Evolutionary conservation across 2,113 vertebrate species (phyloP).

Genomic region (Casuarius casuarius): DNA sequence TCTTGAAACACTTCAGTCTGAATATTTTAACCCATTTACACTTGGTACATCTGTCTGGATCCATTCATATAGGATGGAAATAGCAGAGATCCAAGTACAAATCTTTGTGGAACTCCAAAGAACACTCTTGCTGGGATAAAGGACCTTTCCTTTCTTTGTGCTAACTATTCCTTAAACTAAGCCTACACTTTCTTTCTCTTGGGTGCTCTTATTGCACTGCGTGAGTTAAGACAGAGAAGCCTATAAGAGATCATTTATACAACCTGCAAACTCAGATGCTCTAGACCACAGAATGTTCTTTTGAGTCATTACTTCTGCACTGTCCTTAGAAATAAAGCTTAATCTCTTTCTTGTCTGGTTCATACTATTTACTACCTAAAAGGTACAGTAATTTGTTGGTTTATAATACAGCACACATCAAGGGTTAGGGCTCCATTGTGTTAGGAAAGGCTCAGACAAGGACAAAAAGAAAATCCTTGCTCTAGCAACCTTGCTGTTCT

Average conservation of each 20-base stretch:
- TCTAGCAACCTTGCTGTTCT: background rate
- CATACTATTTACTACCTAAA: background rate
- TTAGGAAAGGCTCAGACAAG: background rate
- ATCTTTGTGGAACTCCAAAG: background rate
- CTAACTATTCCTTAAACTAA: background rate
- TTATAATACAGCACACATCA: background rate
- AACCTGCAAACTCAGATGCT: slow-evolving; percentile 8
- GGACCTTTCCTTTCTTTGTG: background rate
- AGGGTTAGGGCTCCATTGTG: background rate
- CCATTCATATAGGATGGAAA: background rate
- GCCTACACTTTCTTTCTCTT: background rate
- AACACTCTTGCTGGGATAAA: background rate
- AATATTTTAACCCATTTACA: background rate
- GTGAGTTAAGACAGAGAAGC: background rate
- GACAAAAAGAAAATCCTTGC: background rate
- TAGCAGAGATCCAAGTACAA: background rate
- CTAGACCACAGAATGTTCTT: background rate
- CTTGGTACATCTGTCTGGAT: background rate
- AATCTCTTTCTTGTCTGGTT: background rate
- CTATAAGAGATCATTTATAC: slow-evolving; percentile 16
- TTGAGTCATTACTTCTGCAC: background rate
- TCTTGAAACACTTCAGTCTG: background rate
- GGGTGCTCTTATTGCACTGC: background rate
- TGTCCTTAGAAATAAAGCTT: background rate
- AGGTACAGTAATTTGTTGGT: background rate